Percentiles rank a stretch among this genome's conserved stretches.
Conservation (phyloP, 2,888 invertebrate genomes). For the Dyspetes luteomarginatus region DNA sequence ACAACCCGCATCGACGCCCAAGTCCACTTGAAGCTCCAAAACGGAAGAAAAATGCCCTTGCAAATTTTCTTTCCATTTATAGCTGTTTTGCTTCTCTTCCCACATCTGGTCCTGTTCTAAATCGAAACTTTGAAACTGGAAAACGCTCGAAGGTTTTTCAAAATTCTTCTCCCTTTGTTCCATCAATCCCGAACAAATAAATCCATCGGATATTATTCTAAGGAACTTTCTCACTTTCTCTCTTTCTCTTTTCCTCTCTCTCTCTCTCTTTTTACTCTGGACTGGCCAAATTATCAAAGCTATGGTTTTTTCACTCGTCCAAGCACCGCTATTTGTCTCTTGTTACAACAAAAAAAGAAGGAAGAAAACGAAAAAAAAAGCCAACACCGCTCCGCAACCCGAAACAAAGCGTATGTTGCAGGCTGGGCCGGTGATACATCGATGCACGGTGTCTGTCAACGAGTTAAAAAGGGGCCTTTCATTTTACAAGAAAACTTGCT, state of each 20-base stretch:
- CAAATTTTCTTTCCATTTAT: constrained; percentile 45
- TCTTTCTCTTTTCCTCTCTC: background rate
- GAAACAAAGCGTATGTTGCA: too few species aligned
- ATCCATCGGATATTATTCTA: background rate
- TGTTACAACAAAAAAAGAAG: background rate
- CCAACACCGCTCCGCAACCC: constrained; percentile 19
- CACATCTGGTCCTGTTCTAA: constrained; percentile 53
- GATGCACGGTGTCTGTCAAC: constrained; percentile 52
- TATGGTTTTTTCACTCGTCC: background rate
- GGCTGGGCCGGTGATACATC: constrained; percentile 57
- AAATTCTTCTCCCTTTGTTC: background rate
- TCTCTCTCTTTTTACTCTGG: too few species aligned
- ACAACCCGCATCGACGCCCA: constrained; percentile 29
- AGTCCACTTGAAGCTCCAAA: constrained; percentile 29
- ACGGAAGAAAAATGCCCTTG: constrained; percentile 33
- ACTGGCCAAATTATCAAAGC: background rate
- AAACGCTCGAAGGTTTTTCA: constrained; percentile 5
- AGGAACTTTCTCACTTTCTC: background rate
- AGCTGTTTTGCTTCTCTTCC: constrained; percentile 53
- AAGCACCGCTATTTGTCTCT: background rate
- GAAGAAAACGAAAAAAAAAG: background rate
- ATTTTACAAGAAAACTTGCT: constrained; percentile 58
- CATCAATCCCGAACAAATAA: background rate
- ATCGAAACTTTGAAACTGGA: constrained; percentile 47
- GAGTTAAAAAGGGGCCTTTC: constrained; percentile 39